Conservation (phyloP, 2,888 invertebrate genomes). For the Leucozona laternaria region DNA sequence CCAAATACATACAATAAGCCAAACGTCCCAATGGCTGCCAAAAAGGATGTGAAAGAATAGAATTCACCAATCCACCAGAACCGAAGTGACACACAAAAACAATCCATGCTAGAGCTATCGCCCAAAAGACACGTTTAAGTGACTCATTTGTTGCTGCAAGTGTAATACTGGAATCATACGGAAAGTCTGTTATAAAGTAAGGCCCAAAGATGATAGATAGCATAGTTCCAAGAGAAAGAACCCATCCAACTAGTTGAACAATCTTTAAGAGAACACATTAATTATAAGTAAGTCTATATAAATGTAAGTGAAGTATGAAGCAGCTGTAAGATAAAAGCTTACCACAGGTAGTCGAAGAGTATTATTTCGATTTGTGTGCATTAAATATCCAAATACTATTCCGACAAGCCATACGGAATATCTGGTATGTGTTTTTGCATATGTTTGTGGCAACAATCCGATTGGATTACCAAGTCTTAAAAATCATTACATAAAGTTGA, state of each 20-base stretch:
- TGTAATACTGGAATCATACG: background rate
- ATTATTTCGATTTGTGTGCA: conserved; percentile 63
- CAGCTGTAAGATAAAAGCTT: background rate
- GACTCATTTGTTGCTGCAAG: conserved; percentile 55
- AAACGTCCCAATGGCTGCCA: conserved; percentile 76
- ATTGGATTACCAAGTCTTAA: background rate
- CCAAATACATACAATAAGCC: conserved; percentile 72
- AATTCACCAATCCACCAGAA: conserved; percentile 74
- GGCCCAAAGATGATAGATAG: conserved; percentile 50
- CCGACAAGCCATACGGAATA: conserved; percentile 80
- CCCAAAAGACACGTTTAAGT: conserved; percentile 69
- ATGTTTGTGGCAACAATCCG: background rate
- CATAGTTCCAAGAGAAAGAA: conserved; percentile 42
- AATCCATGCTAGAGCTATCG: conserved; percentile 73
- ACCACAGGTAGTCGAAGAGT: background rate
- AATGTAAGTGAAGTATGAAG: no score
- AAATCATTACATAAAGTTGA: background rate
- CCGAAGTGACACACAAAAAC: conserved; percentile 76
- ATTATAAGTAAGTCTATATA: no score
- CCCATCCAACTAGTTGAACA: conserved; percentile 56
- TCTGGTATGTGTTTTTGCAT: conserved; percentile 77
- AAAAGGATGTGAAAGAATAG: conserved; percentile 65
- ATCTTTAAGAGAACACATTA: background rate
- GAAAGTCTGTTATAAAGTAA: conserved; percentile 10
- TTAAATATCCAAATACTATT: conserved; percentile 78